Evolutionary conservation across 2,113 vertebrate genomes (phyloP), one percentile per base, ranked within the genome.

Genomic region (Quiscalus mexicanus): DNA sequence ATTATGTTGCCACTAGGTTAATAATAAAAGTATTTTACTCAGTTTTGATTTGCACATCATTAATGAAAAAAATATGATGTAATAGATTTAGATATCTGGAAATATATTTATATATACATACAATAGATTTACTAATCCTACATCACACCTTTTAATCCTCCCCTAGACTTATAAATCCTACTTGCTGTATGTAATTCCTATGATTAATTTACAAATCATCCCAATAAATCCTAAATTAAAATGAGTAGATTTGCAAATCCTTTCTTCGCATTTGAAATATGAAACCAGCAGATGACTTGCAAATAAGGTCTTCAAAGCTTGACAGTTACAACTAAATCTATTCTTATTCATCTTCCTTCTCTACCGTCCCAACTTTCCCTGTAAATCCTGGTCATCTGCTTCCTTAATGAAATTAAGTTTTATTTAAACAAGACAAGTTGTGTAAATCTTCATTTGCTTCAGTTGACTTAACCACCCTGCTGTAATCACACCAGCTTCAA

Each of bases 161-260:
- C 39, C 7, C 8, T 7, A 13, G 44, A 17, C 19, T 93, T 75
- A 58, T 84, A 85, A 95, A 75, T 91, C 74, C 30, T 89, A 65
- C 27, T 28, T 82, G 64, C 45, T 55, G n/a, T 67, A 79, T 87
- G 68, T 49, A 94, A 95, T 92, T 95, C 76, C 33, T 91, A 28
- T 39, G 55, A 93, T 82, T 87, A 92, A 76, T 68, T 93, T 82
- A 84, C 19, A 92, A 91, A 93, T 84, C 25, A 80, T 80, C 25
- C 49, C 47, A 87, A 68, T 78, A 96, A 96, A 76, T 90, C 74
- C 63, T 65, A 82, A 96, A 90, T 41, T 84, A 71, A 94, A 96
- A 78, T 64, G 8, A 41, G 19, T 82, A 73, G 55, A 65, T 75
- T 86, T 62, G 39, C 84, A 94, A 95, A 92, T 80, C 84, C 49